These are phyloP conservation scores for Anabacerthia variegaticeps DNA, from an alignment of 2,797 vertebrate genomes.

Conservation along the genomic window DNA sequence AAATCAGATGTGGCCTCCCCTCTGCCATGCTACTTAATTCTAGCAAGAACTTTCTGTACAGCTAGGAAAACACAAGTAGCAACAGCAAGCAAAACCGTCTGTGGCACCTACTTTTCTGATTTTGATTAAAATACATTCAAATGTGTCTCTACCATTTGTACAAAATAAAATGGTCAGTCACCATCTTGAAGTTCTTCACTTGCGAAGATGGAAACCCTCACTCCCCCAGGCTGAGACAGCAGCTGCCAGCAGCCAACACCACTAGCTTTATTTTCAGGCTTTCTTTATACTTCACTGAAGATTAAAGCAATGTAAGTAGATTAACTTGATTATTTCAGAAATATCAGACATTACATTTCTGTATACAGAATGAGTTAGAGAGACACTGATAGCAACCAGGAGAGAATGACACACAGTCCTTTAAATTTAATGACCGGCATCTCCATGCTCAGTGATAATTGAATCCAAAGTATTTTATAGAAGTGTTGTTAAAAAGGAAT, in stretches of 20 bases:
- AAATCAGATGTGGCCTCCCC: neutral
- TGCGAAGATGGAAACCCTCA: neutral
- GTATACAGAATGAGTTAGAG: neutral
- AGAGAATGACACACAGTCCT: neutral
- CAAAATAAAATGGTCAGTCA: neutral
- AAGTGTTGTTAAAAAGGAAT: neutral
- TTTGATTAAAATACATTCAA: constrained; percentile 12
- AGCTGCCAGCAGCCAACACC: constrained; percentile 28
- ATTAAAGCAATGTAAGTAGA: constrained; percentile 39
- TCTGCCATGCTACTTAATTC: neutral
- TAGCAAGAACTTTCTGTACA: neutral
- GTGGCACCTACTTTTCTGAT: neutral
- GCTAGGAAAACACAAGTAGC: neutral
- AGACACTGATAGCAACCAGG: constrained; percentile 4
- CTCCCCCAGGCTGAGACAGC: neutral
- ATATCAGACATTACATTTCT: constrained; percentile 38
- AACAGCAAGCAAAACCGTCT: neutral
- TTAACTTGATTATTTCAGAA: constrained; percentile 62
- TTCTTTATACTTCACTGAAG: constrained; percentile 31
- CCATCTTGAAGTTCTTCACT: neutral
- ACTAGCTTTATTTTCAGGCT: constrained; percentile 18
- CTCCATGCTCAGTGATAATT: neutral
- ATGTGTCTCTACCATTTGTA: constrained; percentile 4
- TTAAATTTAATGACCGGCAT: constrained; percentile 22
- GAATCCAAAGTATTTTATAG: neutral